These are phyloP conservation scores for Stegostoma tigrinum DNA, from an alignment of 2,113 vertebrate species.

Conservation along the genomic window DNA sequence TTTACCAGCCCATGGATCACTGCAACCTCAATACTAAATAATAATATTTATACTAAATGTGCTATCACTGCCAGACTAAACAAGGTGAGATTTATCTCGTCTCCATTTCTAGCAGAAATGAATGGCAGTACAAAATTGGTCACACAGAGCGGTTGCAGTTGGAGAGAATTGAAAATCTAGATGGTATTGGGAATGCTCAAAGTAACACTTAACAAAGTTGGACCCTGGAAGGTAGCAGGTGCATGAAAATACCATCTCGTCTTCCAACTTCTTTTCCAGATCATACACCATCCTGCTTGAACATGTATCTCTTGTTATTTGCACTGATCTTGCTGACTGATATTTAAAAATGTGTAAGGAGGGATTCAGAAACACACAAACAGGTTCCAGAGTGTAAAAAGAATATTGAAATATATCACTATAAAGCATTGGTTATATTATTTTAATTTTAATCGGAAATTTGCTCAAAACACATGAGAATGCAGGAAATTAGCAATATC, in stretches of 20 bases:
- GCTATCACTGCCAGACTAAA: not conserved
- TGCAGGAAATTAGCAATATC: not conserved
- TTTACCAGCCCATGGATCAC: too few relatives aligned
- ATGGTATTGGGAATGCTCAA: not conserved
- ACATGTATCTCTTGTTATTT: not conserved
- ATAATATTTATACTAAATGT: not conserved
- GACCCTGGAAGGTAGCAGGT: too few relatives aligned
- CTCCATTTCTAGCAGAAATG: not conserved
- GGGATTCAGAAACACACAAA: not conserved
- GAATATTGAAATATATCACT: not conserved
- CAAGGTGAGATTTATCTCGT: not conserved
- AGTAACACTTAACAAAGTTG: not conserved
- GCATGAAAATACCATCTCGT: not conserved
- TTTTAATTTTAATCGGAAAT: not conserved
- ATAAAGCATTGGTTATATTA: not conserved
- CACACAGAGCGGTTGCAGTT: not conserved
- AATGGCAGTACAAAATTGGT: not conserved
- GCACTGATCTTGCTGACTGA: not conserved
- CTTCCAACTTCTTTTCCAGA: not conserved
- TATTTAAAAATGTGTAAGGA: not conserved
- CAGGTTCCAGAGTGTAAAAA: not conserved
- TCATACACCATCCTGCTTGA: not conserved
- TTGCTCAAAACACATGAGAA: not conserved
- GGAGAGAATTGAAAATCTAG: not conserved
- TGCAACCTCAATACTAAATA: not conserved